Evolutionary conservation across 2,888 invertebrate species (phyloP), one percentile per base, ranked within the genome.

Genomic region (Campaea margaritaria): DNA sequence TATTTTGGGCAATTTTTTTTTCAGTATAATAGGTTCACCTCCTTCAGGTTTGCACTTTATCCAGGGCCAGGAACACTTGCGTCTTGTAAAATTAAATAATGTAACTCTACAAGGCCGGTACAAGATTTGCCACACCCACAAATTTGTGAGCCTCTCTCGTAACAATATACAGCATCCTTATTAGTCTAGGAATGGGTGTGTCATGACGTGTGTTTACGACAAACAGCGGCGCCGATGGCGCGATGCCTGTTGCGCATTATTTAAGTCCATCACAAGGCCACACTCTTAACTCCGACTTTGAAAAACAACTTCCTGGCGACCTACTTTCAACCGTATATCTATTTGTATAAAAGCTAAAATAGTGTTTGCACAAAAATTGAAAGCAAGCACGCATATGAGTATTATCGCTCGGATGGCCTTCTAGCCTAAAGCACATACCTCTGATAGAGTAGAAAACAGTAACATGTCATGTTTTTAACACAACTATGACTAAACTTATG

Each of bases 101-200:
- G 42, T 58, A 51, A 41, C 8, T 7, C 31, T 31, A 12, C 38
- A 16, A 12, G 36, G 46, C 38, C 41, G 45, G 46, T 48, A 45
- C 60, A 56, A 61, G 58, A 69, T 67, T 62, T 56, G 63, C 64
- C 66, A 64, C 67, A 72, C 69, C 72, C 63, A 71, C 64, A 58
- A 56, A 64, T 67, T 62, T 53, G 50, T 63, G 57, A 69, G 58
- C 62, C 64, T 65, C 55, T 51, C 16, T 68, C 73, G 79, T 78
- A 79, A 80, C 73, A 75, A 73, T 78, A 81, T 77, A 78, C 84
- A 76, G 78, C 73, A 70, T 76, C 84, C 86, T 83, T 89, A 89
- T 89, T 88, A 78, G 88, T 83, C 82, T 79, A 87, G 70, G 70
- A 83, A 88, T 89, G 91, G 91, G 91, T 91, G 91, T 91, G 91